Evolutionary conservation across 1,140 invertebrate species (phyloP).

Genomic region (Microplitis mediator): DNA sequence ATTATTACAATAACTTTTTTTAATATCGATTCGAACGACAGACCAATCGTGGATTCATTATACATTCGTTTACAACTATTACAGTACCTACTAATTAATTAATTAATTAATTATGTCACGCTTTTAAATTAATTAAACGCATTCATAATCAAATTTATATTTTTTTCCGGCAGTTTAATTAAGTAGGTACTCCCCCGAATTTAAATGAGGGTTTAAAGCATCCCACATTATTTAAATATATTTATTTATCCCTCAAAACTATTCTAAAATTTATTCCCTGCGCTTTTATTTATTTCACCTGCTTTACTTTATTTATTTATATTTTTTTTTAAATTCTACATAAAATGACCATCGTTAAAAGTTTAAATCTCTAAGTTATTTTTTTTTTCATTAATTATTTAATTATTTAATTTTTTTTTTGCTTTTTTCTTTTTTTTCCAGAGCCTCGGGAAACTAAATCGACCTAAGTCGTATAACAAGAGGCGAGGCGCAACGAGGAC

Average conservation of each 20-base stretch:
- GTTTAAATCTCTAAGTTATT: slow-evolving; percentile 27
- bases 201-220: background rate
- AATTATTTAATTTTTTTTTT: slow-evolving; percentile 5
- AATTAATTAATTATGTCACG: background rate
- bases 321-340: background rate
- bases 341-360: slow-evolving; percentile 31
- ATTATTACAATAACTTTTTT: background rate
- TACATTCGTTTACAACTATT: background rate
- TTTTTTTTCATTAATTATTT: background rate
- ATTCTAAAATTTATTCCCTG: slow-evolving; percentile 12
- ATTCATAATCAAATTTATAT: background rate
- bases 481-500: slow-evolving; percentile 31
- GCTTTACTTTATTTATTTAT: slow-evolving; percentile 1
- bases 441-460: slow-evolving; percentile 29
- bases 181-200: slow-evolving; percentile 22
- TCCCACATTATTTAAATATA: background rate
- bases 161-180: slow-evolving; percentile 22
- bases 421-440: slow-evolving; percentile 9
- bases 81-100: background rate
- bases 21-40: slow-evolving; percentile 9
- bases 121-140: background rate
- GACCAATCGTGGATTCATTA: slow-evolving; percentile 11
- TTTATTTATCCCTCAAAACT: background rate
- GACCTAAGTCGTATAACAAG: slow-evolving; percentile 26
- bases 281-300: background rate